Conservation (phyloP, 2,113 vertebrate genomes). For the Sapayoa aenigma region DNA sequence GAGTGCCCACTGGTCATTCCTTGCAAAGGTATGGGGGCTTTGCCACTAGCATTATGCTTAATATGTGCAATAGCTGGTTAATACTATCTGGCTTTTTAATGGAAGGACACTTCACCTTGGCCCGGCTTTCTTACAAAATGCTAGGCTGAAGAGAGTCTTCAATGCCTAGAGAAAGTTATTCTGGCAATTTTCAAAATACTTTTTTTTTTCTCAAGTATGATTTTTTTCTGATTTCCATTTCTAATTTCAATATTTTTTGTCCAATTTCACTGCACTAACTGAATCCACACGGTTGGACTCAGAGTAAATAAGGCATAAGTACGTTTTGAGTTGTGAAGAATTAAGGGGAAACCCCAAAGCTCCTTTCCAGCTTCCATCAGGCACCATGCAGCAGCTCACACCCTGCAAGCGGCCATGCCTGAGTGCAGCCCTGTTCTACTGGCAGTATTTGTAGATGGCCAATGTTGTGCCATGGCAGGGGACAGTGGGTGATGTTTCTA, state of each 20-base stretch:
- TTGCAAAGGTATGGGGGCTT: background rate
- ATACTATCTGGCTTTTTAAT: background rate
- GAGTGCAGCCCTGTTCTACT: background rate
- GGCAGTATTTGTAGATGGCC: background rate
- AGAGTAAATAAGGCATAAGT: background rate
- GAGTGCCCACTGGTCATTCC: background rate
- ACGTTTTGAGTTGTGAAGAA: background rate
- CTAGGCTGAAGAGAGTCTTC: background rate
- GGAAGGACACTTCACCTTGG: background rate
- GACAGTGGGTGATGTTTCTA: background rate
- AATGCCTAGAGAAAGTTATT: background rate
- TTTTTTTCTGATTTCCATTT: background rate
- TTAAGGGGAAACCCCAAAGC: background rate
- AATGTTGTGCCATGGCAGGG: accelerated
- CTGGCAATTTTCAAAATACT: background rate
- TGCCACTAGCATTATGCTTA: background rate
- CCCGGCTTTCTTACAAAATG: background rate
- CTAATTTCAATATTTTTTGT: background rate
- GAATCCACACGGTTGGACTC: background rate
- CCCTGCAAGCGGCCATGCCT: accelerated
- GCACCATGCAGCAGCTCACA: background rate
- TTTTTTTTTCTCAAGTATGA: background rate
- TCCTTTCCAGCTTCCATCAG: background rate
- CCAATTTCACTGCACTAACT: background rate
- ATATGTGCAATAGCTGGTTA: background rate